Base-by-base conservation (phyloP, 2,797 vertebrate species). In the Glossophaga mutica region DNA sequence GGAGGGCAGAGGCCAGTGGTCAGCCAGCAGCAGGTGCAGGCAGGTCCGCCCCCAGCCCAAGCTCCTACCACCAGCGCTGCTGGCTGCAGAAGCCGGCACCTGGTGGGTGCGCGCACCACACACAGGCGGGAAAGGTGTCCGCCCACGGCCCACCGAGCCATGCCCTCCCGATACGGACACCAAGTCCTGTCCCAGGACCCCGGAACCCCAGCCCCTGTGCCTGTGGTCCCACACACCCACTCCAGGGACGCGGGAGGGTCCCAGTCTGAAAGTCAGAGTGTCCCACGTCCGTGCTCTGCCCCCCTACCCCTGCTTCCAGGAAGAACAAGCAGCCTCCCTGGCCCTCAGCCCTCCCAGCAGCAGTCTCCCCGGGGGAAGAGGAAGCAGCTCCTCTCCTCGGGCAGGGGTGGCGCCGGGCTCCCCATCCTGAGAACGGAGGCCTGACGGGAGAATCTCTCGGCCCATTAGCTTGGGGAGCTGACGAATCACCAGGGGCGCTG, bases 401-500 rank as follows among this genome's bases (percentile, higher is more conserved):
- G 42, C n/a, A 21, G 74, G 67, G 44, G 9, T 16, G 11, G 39
- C 62, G 55, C 2, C 50, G 76, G 90, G 84, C 22, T 86, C 93
- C 96, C 84, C 84, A 95, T 88, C 59, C 37, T 1, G 68, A 70
- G 84, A 97, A 94, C 57, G 22, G 96, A 92, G 93, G 39, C 48
- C 12, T 0, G 55, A 55, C 15, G 0, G 57, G 73, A 93, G 93
- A 94, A 52, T 93, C 94, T 96, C 24, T 6, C 2, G 32, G 96
- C 87, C 98, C 95, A 98, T 99, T 98, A 98, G 97, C 97, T 29
- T 2, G 92, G 95, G 95, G 96, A 73, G 52, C 98, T 99, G 99
- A 99, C 98, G 98, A 99, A 99, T 97, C 98, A 98, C 98, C 98
- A 92, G 98, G 50, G 48, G 98, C 98, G 98, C 98, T 98, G 98